These are phyloP conservation scores for Rhinophrynus dorsalis DNA, from an alignment of 2,797 vertebrate genomes.

Conservation along the genomic window DNA sequence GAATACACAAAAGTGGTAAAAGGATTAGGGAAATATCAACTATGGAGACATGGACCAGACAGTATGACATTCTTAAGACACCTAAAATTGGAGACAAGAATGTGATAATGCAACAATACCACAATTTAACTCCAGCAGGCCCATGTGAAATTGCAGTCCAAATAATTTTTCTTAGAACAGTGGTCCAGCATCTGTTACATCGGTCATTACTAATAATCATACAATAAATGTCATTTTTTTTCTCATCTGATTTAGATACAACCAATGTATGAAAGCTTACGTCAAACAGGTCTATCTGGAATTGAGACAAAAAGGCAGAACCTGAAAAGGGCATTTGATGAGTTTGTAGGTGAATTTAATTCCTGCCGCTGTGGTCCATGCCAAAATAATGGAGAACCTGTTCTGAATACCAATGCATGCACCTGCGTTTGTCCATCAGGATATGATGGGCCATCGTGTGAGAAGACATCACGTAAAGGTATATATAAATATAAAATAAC, in stretches of 20 bases:
- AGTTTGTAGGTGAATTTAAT: constrained; percentile 79
- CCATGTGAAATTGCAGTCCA: no score
- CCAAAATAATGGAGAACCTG: constrained; percentile 74
- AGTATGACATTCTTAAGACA: no score
- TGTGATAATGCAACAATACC: no score
- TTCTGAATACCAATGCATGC: constrained; percentile 72
- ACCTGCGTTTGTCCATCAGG: constrained; percentile 74
- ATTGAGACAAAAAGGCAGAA: constrained; percentile 68
- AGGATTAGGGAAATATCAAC: no score
- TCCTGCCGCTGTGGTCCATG: constrained; percentile 83
- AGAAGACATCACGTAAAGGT: constrained; percentile 40
- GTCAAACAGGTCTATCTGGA: constrained; percentile 64
- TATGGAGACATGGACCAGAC: no score
- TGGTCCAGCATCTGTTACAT: no score
- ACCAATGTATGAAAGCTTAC: constrained; percentile 82
- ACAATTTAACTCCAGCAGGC: no score
- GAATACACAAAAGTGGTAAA: no score
- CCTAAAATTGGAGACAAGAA: no score
- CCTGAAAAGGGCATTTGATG: constrained; percentile 72
- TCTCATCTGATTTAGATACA: constrained; percentile 62
- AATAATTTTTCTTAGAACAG: no score
- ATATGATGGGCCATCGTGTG: constrained; percentile 66
- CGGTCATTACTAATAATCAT: not conserved
- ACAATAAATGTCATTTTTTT: not conserved
- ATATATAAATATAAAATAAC: not conserved